Conservation (phyloP, 2,888 invertebrate genomes). For the Melanchra persicariae region DNA sequence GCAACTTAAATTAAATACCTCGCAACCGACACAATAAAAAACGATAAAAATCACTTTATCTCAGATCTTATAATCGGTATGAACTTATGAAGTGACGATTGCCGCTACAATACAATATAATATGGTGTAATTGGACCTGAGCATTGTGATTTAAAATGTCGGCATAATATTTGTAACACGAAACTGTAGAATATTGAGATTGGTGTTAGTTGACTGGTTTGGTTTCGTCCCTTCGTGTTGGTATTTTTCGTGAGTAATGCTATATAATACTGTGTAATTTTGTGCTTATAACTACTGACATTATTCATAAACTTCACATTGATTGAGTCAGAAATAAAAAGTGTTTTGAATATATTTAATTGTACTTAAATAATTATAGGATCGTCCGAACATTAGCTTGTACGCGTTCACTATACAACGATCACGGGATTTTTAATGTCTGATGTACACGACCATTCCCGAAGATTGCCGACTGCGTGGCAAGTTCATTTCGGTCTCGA, state of each 20-base stretch:
- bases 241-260: neutral
- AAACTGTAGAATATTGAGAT: slow-evolving; percentile 57
- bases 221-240: slow-evolving; percentile 9
- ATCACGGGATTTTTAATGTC: too few relatives aligned
- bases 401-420: too few relatives aligned
- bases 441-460: too few relatives aligned
- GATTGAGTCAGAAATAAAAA: too few relatives aligned
- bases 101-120: slow-evolving; percentile 46
- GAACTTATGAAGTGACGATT: slow-evolving; percentile 66
- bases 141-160: slow-evolving; percentile 60
- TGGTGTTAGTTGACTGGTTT: slow-evolving; percentile 44
- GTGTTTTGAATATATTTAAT: too few relatives aligned
- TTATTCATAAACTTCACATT: too few relatives aligned
- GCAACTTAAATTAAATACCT: slow-evolving; percentile 49
- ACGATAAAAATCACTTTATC: slow-evolving; percentile 64
- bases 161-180: slow-evolving; percentile 74
- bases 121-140: slow-evolving; percentile 55
- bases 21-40: slow-evolving; percentile 41
- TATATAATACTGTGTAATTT: neutral
- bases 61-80: slow-evolving; percentile 56
- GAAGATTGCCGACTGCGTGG: too few relatives aligned
- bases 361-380: too few relatives aligned
- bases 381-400: too few relatives aligned
- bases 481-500: too few relatives aligned
- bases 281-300: too few relatives aligned